Conservation (phyloP, 2,888 invertebrate species). For the Eupithecia exiguata region DNA sequence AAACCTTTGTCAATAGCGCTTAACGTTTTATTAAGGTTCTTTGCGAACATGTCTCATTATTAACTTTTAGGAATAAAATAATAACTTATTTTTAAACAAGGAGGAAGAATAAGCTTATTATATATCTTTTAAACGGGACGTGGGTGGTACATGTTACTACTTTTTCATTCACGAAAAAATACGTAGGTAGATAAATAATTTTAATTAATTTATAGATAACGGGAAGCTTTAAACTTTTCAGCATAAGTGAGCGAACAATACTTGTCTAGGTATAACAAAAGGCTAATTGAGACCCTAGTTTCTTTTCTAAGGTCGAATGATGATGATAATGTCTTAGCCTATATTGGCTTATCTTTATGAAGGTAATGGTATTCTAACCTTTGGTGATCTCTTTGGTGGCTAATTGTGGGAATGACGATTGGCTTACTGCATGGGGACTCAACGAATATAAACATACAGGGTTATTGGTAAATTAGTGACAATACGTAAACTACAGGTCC, state of each 20-base stretch:
- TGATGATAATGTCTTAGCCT: slow-evolving; percentile 5
- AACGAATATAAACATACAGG: no score
- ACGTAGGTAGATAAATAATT: neutral
- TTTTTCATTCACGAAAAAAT: neutral
- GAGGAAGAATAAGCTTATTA: neutral
- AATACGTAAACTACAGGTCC: no score
- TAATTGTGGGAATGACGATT: neutral
- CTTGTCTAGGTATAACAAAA: neutral
- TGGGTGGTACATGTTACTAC: no score
- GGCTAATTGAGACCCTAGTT: neutral
- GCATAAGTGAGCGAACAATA: neutral
- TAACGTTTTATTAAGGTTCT: neutral
- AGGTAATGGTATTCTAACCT: neutral
- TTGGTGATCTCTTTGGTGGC: neutral
- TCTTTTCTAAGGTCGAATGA: neutral
- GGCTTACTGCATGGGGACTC: neutral
- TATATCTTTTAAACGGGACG: neutral
- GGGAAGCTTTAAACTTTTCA: neutral
- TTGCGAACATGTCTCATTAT: neutral
- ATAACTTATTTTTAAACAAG: neutral
- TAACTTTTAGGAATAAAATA: neutral
- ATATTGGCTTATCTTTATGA: neutral
- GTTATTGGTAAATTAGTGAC: no score
- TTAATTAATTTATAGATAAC: no score
- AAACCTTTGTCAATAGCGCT: neutral